Conservation (phyloP, 1,140 invertebrate genomes). For the Drosophila murphyi region DNA sequence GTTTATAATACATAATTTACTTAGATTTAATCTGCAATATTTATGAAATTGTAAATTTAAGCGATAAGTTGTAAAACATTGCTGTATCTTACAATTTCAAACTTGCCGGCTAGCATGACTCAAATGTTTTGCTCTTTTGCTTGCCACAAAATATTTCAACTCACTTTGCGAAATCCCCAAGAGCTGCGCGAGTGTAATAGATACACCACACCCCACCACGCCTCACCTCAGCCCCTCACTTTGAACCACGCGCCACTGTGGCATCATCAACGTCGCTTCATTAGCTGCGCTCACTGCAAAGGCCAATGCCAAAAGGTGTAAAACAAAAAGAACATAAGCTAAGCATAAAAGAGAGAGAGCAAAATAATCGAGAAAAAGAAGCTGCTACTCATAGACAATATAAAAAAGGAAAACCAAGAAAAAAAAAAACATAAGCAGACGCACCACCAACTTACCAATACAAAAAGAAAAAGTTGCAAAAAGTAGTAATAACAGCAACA, state of each 20-base stretch:
- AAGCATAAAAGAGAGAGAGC: constrained; percentile 18
- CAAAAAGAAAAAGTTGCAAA: constrained; percentile 73
- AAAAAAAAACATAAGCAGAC: constrained; percentile 42
- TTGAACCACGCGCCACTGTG: constrained; percentile 7
- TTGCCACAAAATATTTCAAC: constrained; percentile 16
- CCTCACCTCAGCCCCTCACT: neutral
- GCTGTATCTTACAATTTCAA: neutral
- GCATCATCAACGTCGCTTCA: constrained; percentile 73
- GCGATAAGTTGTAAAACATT: neutral
- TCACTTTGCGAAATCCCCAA: constrained; percentile 9
- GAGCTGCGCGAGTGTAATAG: neutral
- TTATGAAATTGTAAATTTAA: neutral
- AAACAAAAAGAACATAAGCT: constrained; percentile 48
- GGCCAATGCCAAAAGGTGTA: constrained; percentile 78
- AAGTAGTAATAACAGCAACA: constrained; percentile 69
- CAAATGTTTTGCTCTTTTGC: constrained; percentile 1
- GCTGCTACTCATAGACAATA: constrained; percentile 66
- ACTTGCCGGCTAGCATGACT: neutral
- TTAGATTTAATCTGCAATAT: no score
- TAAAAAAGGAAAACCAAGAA: constrained; percentile 26
- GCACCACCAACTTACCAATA: constrained; percentile 61
- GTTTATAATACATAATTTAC: no score
- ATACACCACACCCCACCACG: neutral
- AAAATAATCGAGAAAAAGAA: neutral
- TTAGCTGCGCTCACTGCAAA: constrained; percentile 69